Conservation (phyloP, 2,797 vertebrate species). For the Chrosomus eos region DNA sequence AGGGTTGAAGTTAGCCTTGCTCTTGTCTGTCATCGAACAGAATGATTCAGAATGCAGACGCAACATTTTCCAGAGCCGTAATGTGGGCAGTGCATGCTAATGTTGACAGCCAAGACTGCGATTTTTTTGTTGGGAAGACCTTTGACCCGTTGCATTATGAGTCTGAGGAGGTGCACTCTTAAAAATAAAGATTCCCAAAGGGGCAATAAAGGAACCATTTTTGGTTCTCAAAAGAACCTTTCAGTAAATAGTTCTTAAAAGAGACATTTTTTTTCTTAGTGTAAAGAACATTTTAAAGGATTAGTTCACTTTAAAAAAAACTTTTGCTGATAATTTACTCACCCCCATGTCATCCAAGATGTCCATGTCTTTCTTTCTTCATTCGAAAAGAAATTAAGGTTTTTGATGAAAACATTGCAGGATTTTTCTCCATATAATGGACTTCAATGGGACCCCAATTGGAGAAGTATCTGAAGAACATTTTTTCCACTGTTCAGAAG, state of each 20-base stretch:
- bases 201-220: neutral
- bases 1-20: slow-evolving; percentile 73
- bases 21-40: slow-evolving; percentile 78
- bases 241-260: neutral
- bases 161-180: neutral
- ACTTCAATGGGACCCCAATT: no score
- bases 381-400: no score
- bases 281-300: neutral
- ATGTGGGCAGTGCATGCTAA: slow-evolving; percentile 44
- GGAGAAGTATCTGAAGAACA: neutral
- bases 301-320: no score
- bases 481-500: no score
- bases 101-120: slow-evolving; percentile 2
- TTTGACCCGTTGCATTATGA: slow-evolving; percentile 26
- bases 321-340: no score
- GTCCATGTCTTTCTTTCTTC: no score
- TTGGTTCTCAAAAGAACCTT: neutral
- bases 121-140: slow-evolving; percentile 26
- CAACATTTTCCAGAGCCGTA: slow-evolving; percentile 61
- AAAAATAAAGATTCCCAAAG: neutral
- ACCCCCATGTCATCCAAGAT: no score
- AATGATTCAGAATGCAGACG: slow-evolving; percentile 71
- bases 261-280: neutral
- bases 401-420: no score
- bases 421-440: no score